Percentiles rank a stretch among this genome's conserved stretches.
phyloP scores from a whole-genome alignment of 2,888 invertebrate genomes.

The Tigriopus californicus region DNA sequence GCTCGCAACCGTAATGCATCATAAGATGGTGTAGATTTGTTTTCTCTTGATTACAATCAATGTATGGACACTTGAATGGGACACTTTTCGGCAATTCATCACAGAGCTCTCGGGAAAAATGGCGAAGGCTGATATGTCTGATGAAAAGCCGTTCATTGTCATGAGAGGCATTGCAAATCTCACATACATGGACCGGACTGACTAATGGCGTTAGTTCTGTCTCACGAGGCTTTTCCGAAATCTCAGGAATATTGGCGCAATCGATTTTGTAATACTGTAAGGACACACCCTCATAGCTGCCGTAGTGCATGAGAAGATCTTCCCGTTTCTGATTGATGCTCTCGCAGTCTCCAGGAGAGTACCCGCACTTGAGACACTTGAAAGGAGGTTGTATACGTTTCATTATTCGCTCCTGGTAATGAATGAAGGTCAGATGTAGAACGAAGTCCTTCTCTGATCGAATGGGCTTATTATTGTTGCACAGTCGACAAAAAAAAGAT shows the following conservation, averaged over 20 bases:
- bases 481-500: constrained; percentile 3
- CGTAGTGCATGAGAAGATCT: constrained; percentile 13
- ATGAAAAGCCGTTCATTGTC: constrained; percentile 3
- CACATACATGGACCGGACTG: not conserved
- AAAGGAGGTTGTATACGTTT: not conserved
- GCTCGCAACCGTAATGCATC: constrained; percentile 13
- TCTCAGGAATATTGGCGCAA: not conserved
- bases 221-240: not conserved
- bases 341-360: not conserved
- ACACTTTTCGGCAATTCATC: not conserved
- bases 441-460: not conserved
- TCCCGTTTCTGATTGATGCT: not conserved
- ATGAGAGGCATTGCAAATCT: constrained; percentile 1
- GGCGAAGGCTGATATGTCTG: not conserved
- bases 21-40: not conserved
- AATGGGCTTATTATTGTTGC: not conserved
- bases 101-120: not conserved
- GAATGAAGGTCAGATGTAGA: constrained; percentile 10
- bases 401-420: constrained; percentile 2
- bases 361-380: constrained; percentile 1
- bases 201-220: not conserved
- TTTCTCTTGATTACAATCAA: constrained; percentile 6
- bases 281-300: constrained; percentile 2
- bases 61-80: constrained; percentile 3
- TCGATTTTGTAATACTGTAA: constrained; percentile 7